Percentiles rank a stretch among this genome's conserved stretches.
Evolutionary conservation across 2,113 vertebrate genomes (phyloP).

Genomic region (Planiliza haematocheilus): DNA sequence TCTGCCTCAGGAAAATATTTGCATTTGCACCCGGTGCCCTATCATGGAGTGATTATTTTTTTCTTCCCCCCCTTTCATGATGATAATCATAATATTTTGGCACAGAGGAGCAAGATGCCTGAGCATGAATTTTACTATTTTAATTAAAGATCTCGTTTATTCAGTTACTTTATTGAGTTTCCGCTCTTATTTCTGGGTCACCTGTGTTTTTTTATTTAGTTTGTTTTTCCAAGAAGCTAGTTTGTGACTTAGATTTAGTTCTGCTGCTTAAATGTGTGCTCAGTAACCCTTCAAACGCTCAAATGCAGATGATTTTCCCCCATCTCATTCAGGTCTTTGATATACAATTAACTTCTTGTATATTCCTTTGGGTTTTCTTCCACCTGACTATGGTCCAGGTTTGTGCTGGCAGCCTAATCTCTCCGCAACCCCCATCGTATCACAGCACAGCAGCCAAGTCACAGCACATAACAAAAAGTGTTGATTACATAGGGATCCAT

Average conservation of each 20-base stretch:
- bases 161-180: constrained; percentile 47
- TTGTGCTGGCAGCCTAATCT: constrained; percentile 27
- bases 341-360: constrained; percentile 42
- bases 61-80: constrained; percentile 13
- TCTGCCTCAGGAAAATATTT: constrained; percentile 52
- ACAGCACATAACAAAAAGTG: constrained; percentile 69
- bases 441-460: constrained; percentile 56
- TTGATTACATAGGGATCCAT: constrained; percentile 77
- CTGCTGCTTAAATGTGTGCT: constrained; percentile 16
- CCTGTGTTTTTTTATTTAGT: constrained; percentile 37
- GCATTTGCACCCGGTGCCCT: constrained; percentile 37
- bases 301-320: constrained; percentile 27
- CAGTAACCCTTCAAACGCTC: constrained; percentile 33
- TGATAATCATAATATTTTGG: constrained; percentile 64
- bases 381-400: constrained; percentile 24
- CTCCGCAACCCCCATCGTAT: constrained; percentile 33
- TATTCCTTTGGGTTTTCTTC: constrained; percentile 41
- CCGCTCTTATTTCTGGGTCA: constrained; percentile 67
- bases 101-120: constrained; percentile 37
- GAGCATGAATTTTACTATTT: constrained; percentile 60
- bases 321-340: constrained; percentile 34
- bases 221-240: constrained; percentile 37
- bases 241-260: constrained; percentile 41
- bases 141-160: constrained; percentile 58
- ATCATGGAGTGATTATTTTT: constrained; percentile 24